phyloP scores from a whole-genome alignment of 2,888 invertebrate species.

The Lumbricus terrestris region DNA sequence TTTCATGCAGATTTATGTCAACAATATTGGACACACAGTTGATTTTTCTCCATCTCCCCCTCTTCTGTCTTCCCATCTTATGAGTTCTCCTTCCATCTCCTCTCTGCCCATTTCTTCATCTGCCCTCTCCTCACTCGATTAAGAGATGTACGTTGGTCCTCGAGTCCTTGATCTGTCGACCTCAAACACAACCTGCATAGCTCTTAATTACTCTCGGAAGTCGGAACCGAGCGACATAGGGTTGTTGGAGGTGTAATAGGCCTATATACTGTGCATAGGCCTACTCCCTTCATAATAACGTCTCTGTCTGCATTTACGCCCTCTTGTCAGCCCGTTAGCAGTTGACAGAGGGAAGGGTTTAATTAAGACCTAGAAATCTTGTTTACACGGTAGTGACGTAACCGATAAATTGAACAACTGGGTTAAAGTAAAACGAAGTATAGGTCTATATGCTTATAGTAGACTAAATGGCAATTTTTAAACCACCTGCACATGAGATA shows the following conservation, averaged over 20 bases:
- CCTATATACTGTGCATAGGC: too few relatives aligned
- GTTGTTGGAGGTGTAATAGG: too few relatives aligned
- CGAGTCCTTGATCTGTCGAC: background rate
- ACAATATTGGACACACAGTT: background rate
- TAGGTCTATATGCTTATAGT: too few relatives aligned
- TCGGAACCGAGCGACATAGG: too few relatives aligned
- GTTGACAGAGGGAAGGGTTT: too few relatives aligned
- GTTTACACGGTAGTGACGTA: too few relatives aligned
- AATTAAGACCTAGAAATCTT: too few relatives aligned
- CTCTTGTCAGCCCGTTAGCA: too few relatives aligned
- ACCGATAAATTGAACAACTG: too few relatives aligned
- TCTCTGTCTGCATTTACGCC: too few relatives aligned
- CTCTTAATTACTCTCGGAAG: background rate
- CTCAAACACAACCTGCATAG: background rate
- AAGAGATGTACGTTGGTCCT: background rate
- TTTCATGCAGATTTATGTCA: background rate
- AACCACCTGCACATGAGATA: background rate
- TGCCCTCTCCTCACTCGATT: background rate
- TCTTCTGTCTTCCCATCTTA: too few relatives aligned
- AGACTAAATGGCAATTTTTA: background rate
- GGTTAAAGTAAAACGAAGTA: background rate
- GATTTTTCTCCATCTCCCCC: background rate
- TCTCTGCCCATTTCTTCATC: background rate
- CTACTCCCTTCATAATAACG: too few relatives aligned
- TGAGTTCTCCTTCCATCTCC: background rate